Conservation (phyloP, 2,888 invertebrate genomes). For the Eupelmus urozonus region DNA sequence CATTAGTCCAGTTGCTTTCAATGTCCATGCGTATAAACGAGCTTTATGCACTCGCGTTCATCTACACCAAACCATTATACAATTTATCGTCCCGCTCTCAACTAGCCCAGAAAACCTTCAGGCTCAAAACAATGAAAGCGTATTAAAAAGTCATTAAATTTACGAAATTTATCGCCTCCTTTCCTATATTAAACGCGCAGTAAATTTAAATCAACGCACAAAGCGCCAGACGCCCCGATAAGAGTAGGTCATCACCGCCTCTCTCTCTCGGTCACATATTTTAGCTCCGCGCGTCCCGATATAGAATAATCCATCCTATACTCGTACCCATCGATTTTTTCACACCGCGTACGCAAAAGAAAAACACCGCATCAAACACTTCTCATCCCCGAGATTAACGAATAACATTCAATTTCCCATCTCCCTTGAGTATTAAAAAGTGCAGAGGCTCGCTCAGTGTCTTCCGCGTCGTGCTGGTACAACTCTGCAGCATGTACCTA, state of each 20-base stretch:
- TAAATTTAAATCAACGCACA: slow-evolving; percentile 13
- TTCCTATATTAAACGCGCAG: neutral
- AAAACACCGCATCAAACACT: neutral
- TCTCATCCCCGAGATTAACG: neutral
- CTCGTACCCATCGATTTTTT: slow-evolving; percentile 14
- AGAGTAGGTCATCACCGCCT: slow-evolving; percentile 32
- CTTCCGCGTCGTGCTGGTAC: neutral
- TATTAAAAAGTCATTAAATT: neutral
- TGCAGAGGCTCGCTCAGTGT: neutral
- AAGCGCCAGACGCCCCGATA: slow-evolving; percentile 9
- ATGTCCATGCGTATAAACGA: slow-evolving; percentile 9
- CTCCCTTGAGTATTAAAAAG: slow-evolving; percentile 7
- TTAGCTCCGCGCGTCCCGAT: slow-evolving; percentile 13
- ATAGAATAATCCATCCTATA: slow-evolving; percentile 32
- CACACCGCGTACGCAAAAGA: neutral
- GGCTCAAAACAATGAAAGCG: neutral
- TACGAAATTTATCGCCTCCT: neutral
- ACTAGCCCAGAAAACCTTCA: neutral
- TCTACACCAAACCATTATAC: no score
- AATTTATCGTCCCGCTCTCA: no score
- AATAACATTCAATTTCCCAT: neutral
- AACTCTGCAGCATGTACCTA: neutral
- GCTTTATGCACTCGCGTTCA: neutral
- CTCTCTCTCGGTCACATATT: neutral
- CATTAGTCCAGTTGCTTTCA: slow-evolving; percentile 23